Base-by-base conservation (phyloP, 1,140 invertebrate genomes). In the Harlomillsia oculata region DNA sequence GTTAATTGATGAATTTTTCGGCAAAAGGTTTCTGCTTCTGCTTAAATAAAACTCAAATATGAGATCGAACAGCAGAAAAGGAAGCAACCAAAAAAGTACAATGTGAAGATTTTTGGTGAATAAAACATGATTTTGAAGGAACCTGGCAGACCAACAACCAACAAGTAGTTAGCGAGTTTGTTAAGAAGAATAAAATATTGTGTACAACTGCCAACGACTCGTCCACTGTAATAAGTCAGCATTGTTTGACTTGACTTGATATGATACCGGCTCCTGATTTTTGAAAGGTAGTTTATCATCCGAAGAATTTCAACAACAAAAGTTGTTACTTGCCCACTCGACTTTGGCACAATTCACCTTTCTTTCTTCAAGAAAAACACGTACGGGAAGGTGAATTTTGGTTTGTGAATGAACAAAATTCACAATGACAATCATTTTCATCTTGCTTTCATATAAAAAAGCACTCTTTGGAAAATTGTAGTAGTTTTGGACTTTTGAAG, bases 221-320 rank as follows among this genome's bases (percentile, higher is more conserved):
- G 45, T 48, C 28, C 45, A 34, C 13, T 32, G 45, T 21, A 48
- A 48, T 48, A 48, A 48, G 29, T 48, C 45, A 48, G 45, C 16
- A 5, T 0, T 48, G 45, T 48, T 48, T 48, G 29, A 32, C n/a
- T 48, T 48, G 29, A 48, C 34, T 32, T 48, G 28, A 45, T 29
- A 23, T 16, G 43, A 48, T 48, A 32, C 28, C 45, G 45, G 45
- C 45, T 48, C 29, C 45, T 48, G 45, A 48, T 32, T 32, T 48
- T 32, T 32, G 28, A 34, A 48, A 30, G 45, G 45, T 48, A 48
- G 45, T 48, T 48, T 32, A 48, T 48, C 45, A 48, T 48, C 23
- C 16, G 8, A 8, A 34, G 32, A 9, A 8, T 34, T 34, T 34
- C 32, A n/a, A n/a, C n/a, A n/a, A n/a, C n/a, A n/a, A n/a, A n/a